These are phyloP conservation scores for Perca flavescens DNA, from an alignment of 2,113 vertebrate species.

Conservation along the genomic window DNA sequence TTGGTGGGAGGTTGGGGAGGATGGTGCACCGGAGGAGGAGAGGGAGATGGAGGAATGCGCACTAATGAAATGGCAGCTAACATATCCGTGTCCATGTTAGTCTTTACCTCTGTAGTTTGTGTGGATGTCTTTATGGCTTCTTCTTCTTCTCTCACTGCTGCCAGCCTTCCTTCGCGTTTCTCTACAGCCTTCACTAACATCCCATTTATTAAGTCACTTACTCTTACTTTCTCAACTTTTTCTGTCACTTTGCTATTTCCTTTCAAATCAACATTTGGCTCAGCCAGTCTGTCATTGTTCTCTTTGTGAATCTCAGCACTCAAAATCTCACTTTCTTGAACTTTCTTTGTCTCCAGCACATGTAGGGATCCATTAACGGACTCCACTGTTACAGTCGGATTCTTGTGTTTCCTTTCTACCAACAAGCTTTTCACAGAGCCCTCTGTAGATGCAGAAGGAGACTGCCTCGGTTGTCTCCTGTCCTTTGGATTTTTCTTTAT, in stretches of 20 bases:
- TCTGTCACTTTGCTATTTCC: constrained; percentile 46
- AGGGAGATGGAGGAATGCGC: constrained; percentile 80
- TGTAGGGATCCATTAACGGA: constrained; percentile 20
- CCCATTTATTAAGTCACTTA: constrained; percentile 63
- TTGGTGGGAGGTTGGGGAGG: constrained; percentile 84
- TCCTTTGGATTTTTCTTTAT: constrained; percentile 80
- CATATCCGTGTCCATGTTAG: background rate
- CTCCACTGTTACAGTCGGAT: constrained; percentile 26
- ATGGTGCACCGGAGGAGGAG: constrained; percentile 84
- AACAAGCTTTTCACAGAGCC: constrained; percentile 53
- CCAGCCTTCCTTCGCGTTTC: constrained; percentile 53
- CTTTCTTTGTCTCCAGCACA: constrained; percentile 41
- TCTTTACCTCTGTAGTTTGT: constrained; percentile 34
- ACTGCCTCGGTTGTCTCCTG: constrained; percentile 70
- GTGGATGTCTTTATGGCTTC: constrained; percentile 16
- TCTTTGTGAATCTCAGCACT: constrained; percentile 57
- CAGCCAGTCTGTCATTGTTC: constrained; percentile 54
- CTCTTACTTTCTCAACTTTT: constrained; percentile 62
- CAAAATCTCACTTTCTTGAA: constrained; percentile 63
- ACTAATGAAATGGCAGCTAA: constrained; percentile 48
- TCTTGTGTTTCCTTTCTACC: constrained; percentile 65
- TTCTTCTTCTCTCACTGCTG: constrained; percentile 34
- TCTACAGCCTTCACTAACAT: constrained; percentile 66
- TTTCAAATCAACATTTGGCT: constrained; percentile 60
- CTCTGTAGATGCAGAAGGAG: constrained; percentile 58